These are phyloP conservation scores for Girardinichthys multiradiatus DNA, from an alignment of 2,113 vertebrate genomes.

Conservation along the genomic window DNA sequence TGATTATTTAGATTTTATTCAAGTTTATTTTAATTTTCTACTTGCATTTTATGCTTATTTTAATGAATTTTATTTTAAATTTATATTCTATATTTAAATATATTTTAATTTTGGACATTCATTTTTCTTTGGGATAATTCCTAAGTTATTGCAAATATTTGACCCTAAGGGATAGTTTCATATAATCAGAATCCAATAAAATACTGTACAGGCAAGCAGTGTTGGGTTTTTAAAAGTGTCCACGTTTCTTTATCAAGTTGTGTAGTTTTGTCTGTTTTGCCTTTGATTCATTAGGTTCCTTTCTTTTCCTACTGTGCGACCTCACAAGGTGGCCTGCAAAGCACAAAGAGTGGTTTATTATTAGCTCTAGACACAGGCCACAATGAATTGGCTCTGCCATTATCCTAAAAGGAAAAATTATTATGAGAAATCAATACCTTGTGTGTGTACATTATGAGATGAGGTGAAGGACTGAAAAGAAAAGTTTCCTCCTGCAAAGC, in stretches of 20 bases:
- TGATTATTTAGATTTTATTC: not conserved
- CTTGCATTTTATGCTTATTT: not conserved
- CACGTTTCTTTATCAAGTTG: not conserved
- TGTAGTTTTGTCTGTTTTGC: not conserved
- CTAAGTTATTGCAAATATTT: not conserved
- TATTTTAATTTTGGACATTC: no score
- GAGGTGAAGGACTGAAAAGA: constrained; percentile 43
- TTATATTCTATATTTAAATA: not conserved
- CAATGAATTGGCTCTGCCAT: constrained; percentile 38
- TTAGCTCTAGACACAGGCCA: constrained; percentile 12
- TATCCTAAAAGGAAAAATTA: constrained; percentile 43
- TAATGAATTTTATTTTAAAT: not conserved
- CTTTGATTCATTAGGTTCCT: not conserved
- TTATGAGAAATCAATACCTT: constrained; percentile 49
- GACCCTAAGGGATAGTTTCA: not conserved
- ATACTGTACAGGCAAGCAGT: accelerated
- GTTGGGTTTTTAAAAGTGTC: not conserved
- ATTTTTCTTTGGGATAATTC: not conserved
- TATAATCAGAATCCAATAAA: not conserved
- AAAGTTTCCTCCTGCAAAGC: constrained; percentile 41
- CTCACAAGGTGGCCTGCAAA: constrained; percentile 8
- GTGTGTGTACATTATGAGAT: constrained; percentile 21
- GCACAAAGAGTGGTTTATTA: constrained; percentile 39
- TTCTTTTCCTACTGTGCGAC: not conserved
- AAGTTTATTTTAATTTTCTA: not conserved